Evolutionary conservation across 2,797 vertebrate species (phyloP).

Genomic region (Xerus rutilus): DNA sequence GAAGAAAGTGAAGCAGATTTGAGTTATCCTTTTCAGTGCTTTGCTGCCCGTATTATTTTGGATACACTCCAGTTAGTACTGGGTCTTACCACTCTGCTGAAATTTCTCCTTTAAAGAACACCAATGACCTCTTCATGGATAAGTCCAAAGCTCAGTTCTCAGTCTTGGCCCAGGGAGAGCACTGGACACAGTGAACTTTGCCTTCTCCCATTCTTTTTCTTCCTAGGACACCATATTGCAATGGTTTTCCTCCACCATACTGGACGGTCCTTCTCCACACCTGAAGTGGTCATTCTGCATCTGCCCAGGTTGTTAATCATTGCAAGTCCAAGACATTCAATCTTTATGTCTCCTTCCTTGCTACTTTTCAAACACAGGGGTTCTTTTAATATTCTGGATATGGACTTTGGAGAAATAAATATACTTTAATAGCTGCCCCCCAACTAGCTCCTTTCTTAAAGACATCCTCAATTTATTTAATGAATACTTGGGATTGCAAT

Average conservation of each 20-base stretch:
- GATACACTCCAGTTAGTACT: too few species aligned
- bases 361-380: neutral
- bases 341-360: neutral
- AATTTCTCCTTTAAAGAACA: neutral
- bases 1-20: neutral
- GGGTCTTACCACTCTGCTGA: neutral
- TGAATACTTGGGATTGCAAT: neutral
- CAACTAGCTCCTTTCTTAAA: neutral
- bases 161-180: neutral
- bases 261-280: neutral
- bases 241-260: neutral
- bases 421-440: neutral
- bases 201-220: fast-evolving
- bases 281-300: neutral
- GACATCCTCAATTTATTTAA: neutral
- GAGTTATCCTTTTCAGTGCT: neutral
- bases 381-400: neutral
- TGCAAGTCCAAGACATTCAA: fast-evolving
- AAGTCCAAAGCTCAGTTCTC: neutral
- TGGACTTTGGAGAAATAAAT: neutral
- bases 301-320: neutral
- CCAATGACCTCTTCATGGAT: too few species aligned
- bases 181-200: fast-evolving
- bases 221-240: fast-evolving
- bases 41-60: neutral